Conservation (phyloP, 2,113 vertebrate genomes). For the Eptatretus burgeri region DNA sequence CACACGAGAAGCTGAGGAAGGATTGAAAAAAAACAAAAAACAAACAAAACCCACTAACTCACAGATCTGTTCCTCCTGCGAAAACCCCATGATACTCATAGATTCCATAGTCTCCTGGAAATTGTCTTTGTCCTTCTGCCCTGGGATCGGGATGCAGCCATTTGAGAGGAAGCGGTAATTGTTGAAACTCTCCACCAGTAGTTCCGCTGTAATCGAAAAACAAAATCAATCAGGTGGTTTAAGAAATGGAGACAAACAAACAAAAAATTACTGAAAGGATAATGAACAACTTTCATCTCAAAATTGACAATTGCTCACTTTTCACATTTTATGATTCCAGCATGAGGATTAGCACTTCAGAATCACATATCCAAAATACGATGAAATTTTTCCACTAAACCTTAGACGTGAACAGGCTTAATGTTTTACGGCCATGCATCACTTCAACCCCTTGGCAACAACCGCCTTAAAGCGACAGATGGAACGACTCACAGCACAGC, state of each 20-base stretch:
- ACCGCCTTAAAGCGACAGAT: no score
- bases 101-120: slow-evolving; percentile 97
- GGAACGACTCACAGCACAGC: slow-evolving; percentile 28
- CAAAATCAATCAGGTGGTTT: slow-evolving; percentile 8
- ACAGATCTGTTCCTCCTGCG: slow-evolving; percentile 77
- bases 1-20: neutral
- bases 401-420: no score
- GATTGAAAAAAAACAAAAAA: slow-evolving; percentile 2
- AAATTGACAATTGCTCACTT: no score
- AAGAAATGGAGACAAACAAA: slow-evolving; percentile 4
- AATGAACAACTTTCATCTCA: no score
- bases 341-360: no score
- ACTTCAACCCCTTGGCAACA: no score
- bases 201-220: slow-evolving; percentile 26
- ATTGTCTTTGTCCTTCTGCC: slow-evolving; percentile 93
- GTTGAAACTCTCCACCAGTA: slow-evolving; percentile 63
- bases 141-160: slow-evolving; percentile 75
- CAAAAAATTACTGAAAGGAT: neutral
- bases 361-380: no score
- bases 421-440: no score
- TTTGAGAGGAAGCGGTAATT: slow-evolving; percentile 86
- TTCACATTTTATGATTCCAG: no score
- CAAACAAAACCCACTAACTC: slow-evolving; percentile 14
- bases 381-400: no score
- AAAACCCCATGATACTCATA: slow-evolving; percentile 96